Evolutionary conservation across 1,140 invertebrate species (phyloP).

Genomic region (Manduca sexta): DNA sequence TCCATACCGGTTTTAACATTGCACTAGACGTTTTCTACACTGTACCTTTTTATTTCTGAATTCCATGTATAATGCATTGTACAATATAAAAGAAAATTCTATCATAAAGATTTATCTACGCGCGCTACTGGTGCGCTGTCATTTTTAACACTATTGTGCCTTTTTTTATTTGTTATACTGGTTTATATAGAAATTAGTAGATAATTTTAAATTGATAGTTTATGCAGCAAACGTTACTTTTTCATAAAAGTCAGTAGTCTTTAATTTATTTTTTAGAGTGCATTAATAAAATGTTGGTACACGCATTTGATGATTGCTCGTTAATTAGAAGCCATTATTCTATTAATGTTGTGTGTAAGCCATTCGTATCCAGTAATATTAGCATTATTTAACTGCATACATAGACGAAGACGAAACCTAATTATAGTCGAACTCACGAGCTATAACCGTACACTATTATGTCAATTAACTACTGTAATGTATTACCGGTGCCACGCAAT

Average conservation of each 20-base stretch:
- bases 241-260: no score
- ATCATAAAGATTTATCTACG: no score
- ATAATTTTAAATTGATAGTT: no score
- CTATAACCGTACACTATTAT: constrained; percentile 19
- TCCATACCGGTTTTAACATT: constrained; percentile 10
- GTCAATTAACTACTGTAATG: constrained; percentile 23
- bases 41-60: not conserved
- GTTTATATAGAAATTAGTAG: no score
- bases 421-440: constrained; percentile 21
- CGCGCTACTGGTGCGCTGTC: no score
- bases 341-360: constrained; percentile 2
- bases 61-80: not conserved
- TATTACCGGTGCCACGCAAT: constrained; percentile 1
- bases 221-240: no score
- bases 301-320: no score
- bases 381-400: constrained; percentile 13
- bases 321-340: not conserved
- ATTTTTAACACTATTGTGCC: no score
- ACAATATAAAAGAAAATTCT: no score
- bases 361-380: constrained; percentile 9
- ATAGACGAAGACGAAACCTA: constrained; percentile 15
- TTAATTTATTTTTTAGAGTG: no score
- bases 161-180: no score
- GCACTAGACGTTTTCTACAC: not conserved
- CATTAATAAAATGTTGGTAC: no score